Conservation (phyloP, 2,888 invertebrate genomes). For the Drosophila engyochracea region DNA sequence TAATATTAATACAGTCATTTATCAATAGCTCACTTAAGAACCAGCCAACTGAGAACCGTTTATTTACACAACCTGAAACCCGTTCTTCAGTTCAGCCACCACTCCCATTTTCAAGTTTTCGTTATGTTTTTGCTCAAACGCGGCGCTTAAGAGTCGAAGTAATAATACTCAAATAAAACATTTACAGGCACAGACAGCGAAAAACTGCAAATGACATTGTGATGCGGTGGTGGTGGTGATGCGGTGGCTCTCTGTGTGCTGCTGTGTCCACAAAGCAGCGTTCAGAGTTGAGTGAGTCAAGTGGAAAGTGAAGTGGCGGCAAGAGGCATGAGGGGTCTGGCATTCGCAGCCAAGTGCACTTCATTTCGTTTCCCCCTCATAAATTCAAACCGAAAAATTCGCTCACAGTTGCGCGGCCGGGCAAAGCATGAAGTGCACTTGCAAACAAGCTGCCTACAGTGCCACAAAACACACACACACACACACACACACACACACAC, state of each 20-base stretch:
- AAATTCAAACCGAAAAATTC: slow-evolving; percentile 75
- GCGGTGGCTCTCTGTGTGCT: slow-evolving; percentile 4
- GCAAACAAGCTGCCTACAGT: slow-evolving; percentile 68
- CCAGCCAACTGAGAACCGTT: slow-evolving; percentile 16
- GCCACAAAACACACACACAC: slow-evolving; percentile 17
- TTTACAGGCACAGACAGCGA: slow-evolving; percentile 75
- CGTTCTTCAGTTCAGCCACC: not conserved
- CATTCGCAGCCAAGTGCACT: slow-evolving; percentile 67
- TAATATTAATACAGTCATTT: slow-evolving; percentile 9
- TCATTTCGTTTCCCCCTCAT: slow-evolving; percentile 70
- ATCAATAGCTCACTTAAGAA: slow-evolving; percentile 28
- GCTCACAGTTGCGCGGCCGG: slow-evolving; percentile 43
- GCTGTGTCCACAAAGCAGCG: slow-evolving; percentile 59
- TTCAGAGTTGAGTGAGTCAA: slow-evolving; percentile 72
- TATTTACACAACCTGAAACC: slow-evolving; percentile 39
- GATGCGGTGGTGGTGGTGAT: slow-evolving; percentile 16
- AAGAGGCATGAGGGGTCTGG: not conserved
- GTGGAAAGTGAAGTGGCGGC: slow-evolving; percentile 66
- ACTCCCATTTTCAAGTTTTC: not conserved
- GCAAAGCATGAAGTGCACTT: slow-evolving; percentile 57
- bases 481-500: slow-evolving; percentile 9
- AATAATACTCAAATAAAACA: slow-evolving; percentile 79
- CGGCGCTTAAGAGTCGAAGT: slow-evolving; percentile 72
- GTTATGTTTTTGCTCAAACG: slow-evolving; percentile 38
- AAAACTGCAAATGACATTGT: slow-evolving; percentile 76